Percentiles rank a stretch among this genome's conserved stretches.
Conservation (phyloP, 2,888 invertebrate genomes). For the Ichneumoninae sp. region DNA sequence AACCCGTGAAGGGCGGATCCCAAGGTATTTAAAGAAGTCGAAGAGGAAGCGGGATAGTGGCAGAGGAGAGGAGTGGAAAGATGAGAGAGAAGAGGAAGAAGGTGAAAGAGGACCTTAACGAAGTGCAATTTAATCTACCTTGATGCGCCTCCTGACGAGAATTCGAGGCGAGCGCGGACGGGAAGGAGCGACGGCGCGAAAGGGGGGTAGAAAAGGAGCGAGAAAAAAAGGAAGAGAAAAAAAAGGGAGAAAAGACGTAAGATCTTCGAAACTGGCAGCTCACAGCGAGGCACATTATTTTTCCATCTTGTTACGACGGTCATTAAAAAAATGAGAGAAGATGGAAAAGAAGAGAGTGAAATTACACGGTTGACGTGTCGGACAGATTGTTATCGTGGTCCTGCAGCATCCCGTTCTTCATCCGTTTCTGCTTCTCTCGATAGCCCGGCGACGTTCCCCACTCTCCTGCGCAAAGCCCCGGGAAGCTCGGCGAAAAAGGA, state of each 20-base stretch:
- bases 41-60: constrained; percentile 26
- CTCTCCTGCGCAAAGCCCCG: background rate
- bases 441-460: background rate
- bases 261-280: constrained; percentile 47
- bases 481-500: constrained; percentile 17
- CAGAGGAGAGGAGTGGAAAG: constrained; percentile 22
- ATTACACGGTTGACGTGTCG: constrained; percentile 67
- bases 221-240: constrained; percentile 54
- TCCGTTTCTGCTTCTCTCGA: constrained; percentile 19
- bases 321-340: constrained; percentile 63
- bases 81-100: constrained; percentile 54
- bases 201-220: constrained; percentile 39
- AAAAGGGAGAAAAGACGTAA: constrained; percentile 60
- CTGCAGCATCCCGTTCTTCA: constrained; percentile 17
- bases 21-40: constrained; percentile 55
- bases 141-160: constrained; percentile 64
- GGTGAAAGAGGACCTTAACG: constrained; percentile 71
- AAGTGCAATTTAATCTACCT: constrained; percentile 72
- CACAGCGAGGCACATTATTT: constrained; percentile 62
- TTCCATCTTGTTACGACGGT: constrained; percentile 69
- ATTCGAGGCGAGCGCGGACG: constrained; percentile 52
- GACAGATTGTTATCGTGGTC: constrained; percentile 64
- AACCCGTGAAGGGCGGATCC: constrained; percentile 21
- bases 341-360: constrained; percentile 56
- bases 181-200: constrained; percentile 23